Evolutionary conservation across 1,140 invertebrate genomes (phyloP), one percentile per base, ranked within the genome.

Genomic region (Frieseomelitta varia): DNA sequence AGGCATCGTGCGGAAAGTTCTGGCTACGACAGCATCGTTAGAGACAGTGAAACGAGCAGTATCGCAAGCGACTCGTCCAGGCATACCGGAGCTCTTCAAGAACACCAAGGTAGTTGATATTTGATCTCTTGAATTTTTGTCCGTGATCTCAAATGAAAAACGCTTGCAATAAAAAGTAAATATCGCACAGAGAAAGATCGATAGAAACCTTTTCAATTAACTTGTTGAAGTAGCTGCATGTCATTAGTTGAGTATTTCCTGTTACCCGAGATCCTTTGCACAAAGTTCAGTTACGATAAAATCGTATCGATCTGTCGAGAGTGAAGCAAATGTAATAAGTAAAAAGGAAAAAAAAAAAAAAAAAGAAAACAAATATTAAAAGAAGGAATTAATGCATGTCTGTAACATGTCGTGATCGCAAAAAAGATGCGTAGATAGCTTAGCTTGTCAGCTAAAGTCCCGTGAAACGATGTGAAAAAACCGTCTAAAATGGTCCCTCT

Each of bases 11-110:
- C 97, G 2, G 97, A 98, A 92, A 98, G 98, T 91, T 96, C 96
- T 53, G 98, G 98, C 4, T 98, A 99, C 92, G 98, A 98, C 90
- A 98, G 97, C 90, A 97, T 98, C 80, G 97, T 98, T 2, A 94
- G 98, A 85, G 98, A 98, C 90, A 98, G 97, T 78, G 97, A 98
- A 90, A 97, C 97, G 68, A 97, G 97, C n/a, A 97, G 97, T 85
- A 96, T 98, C 85, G 97, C 97, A 68, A 97, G 97, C 15, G 97
- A 97, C 85, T 97, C 96, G 71, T 97, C 97, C 74, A 92, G 97
- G 89, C 95, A 96, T 89, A 95, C 97, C 56, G 96, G 96, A 81
- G 95, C 96, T 65, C 95, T 97, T 67, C 95, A 97, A 92, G 95
- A 96, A 81, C 95, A 96, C 88, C 94, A 94, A 92, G 93, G 94